Evolutionary conservation across 2,113 vertebrate genomes (phyloP).

Genomic region (Phaethon lepturus): DNA sequence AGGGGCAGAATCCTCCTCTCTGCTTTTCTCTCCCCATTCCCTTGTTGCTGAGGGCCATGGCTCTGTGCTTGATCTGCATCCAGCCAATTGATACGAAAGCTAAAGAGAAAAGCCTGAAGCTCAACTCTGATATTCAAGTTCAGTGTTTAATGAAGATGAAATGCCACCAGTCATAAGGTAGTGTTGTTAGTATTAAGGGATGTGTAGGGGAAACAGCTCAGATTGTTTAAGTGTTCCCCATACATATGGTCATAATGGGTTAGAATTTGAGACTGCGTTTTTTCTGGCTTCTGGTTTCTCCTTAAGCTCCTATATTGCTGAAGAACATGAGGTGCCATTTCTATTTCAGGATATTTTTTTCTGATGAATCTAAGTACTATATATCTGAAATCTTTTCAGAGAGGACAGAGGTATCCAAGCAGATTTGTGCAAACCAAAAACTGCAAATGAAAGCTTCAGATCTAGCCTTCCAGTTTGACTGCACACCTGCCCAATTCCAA

Average conservation of each 20-base stretch:
- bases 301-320: background rate
- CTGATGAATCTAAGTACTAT: background rate
- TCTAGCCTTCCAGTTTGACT: background rate
- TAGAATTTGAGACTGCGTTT: background rate
- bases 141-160: background rate
- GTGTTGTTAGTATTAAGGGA: background rate
- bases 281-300: background rate
- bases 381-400: background rate
- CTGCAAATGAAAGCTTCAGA: background rate
- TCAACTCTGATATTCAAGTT: background rate
- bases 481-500: background rate
- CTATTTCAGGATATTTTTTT: background rate
- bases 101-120: background rate
- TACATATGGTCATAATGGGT: background rate
- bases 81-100: background rate
- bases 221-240: background rate
- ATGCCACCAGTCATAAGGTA: background rate
- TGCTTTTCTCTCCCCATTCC: background rate
- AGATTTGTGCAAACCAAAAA: background rate
- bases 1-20: background rate
- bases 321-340: conserved; percentile 1
- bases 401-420: background rate
- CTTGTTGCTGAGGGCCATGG: background rate
- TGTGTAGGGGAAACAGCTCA: background rate
- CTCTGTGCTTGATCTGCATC: background rate